Percentiles rank a stretch among this genome's conserved stretches.
These are phyloP conservation scores for Caloenas nicobarica DNA, from an alignment of 2,113 vertebrate genomes.

Conservation along the genomic window DNA sequence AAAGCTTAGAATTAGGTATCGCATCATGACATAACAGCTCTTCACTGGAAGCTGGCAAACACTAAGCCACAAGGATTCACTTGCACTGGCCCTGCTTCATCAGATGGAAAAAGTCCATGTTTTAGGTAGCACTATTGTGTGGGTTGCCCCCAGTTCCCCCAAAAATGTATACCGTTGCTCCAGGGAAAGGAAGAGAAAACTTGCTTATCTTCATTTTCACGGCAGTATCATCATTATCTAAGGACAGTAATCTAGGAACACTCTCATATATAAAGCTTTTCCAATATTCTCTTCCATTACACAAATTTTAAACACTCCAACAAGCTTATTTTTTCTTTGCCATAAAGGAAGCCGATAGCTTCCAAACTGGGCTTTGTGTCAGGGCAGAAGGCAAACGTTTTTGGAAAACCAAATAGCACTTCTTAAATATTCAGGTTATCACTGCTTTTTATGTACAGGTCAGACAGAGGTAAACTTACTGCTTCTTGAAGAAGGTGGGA, in stretches of 20 bases:
- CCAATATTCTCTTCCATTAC: neutral
- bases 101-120: neutral
- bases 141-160: neutral
- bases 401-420: neutral
- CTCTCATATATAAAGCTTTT: neutral
- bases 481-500: neutral
- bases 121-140: neutral
- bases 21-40: neutral
- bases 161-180: neutral
- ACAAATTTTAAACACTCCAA: neutral
- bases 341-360: neutral
- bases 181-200: neutral
- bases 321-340: neutral
- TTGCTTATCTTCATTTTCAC: neutral
- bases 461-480: neutral
- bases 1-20: neutral
- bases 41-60: accelerated
- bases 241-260: neutral
- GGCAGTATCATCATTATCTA: neutral
- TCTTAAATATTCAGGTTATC: neutral
- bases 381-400: neutral
- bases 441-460: neutral
- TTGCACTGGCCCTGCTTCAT: neutral
- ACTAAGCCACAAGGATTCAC: neutral
- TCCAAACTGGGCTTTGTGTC: neutral